A percentile compares a stretch with the other conserved stretches of the same genome.
phyloP scores from a whole-genome alignment of 1,140 invertebrate species.

The Argopecten irradians region DNA sequence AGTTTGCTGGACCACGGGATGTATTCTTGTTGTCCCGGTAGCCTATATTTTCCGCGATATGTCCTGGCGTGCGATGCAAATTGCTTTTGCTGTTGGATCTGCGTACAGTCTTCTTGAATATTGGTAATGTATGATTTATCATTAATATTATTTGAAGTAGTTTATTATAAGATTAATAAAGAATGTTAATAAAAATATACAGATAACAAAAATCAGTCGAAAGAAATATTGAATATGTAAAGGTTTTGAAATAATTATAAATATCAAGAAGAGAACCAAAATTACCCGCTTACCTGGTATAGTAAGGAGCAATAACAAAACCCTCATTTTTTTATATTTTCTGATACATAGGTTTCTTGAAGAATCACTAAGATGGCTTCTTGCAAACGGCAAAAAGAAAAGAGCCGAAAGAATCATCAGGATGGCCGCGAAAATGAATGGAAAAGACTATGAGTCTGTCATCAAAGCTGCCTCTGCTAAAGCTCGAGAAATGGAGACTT shows the following conservation, averaged over 20 bases:
- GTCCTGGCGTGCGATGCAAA: conserved; percentile 34
- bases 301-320: too few relatives aligned
- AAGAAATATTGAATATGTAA: too few relatives aligned
- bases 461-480: not conserved
- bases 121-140: conserved; percentile 13
- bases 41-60: conserved; percentile 22
- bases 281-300: too few relatives aligned
- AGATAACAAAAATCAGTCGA: too few relatives aligned
- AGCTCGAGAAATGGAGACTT: not conserved
- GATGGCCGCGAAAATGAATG: conserved; percentile 65
- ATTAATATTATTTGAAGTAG: not conserved
- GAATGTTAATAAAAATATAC: too few relatives aligned
- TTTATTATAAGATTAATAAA: too few relatives aligned
- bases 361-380: conserved; percentile 71
- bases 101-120: conserved; percentile 24
- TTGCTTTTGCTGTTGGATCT: conserved; percentile 8
- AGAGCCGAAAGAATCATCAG: conserved; percentile 59
- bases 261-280: too few relatives aligned
- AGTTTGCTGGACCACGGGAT: conserved; percentile 28
- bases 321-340: too few relatives aligned
- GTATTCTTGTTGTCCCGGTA: conserved; percentile 4
- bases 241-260: too few relatives aligned
- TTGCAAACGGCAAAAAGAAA: conserved; percentile 60
- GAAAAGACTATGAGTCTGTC: conserved; percentile 35
- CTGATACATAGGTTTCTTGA: conserved; percentile 59